These are phyloP conservation scores for Notoglanidium macrostoma DNA, from an alignment of 2,797 vertebrate species.

Conservation along the genomic window DNA sequence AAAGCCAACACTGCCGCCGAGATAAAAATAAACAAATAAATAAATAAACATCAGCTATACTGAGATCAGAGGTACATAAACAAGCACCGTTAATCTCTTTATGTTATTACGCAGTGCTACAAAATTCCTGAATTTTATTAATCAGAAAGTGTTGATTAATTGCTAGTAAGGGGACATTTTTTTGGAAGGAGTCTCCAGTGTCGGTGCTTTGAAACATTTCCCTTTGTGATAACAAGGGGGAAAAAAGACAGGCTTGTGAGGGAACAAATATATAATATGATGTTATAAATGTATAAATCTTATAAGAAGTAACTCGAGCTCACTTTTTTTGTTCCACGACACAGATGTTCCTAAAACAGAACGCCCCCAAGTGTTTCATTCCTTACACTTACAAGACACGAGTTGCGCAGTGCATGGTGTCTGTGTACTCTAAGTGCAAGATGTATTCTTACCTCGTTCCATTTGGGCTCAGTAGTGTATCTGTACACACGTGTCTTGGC, in stretches of 20 bases:
- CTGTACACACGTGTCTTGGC: conserved; percentile 97
- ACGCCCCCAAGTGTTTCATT: not conserved
- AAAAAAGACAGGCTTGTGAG: not conserved
- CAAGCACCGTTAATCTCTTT: not conserved
- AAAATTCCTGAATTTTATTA: not conserved
- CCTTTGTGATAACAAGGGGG: not conserved
- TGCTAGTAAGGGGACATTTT: not conserved
- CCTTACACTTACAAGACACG: not conserved
- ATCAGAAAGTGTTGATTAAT: not conserved
- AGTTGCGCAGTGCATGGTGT: not conserved
- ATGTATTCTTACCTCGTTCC: conserved; percentile 87
- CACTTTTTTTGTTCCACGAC: not conserved
- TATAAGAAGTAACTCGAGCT: not conserved
- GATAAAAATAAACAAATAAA: not conserved
- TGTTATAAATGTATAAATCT: not conserved
- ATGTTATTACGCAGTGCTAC: not conserved
- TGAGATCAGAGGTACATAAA: not conserved
- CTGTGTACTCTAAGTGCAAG: not conserved
- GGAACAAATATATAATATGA: not conserved
- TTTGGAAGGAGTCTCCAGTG: not conserved
- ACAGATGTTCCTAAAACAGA: not conserved
- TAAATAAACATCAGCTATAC: not conserved
- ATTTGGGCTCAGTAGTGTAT: conserved; percentile 94
- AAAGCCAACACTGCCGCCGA: not conserved
- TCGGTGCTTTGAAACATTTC: not conserved